phyloP scores from a whole-genome alignment of 23 tunicate genomes.

The Halocynthia aurantium region DNA sequence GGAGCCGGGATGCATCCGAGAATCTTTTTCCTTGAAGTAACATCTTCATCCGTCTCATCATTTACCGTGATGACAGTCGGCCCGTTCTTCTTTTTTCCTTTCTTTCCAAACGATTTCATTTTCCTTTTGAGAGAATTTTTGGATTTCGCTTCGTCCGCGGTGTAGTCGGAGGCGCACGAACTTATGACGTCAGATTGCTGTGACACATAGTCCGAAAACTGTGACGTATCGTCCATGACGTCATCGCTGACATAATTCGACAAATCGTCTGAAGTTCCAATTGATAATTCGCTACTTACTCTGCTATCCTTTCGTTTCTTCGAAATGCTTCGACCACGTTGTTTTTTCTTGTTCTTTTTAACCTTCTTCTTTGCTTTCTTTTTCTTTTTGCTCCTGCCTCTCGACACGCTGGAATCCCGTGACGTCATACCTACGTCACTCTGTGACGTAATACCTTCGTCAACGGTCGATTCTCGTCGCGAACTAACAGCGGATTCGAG shows the following conservation, averaged over 20 bases:
- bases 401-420: conserved; percentile 1
- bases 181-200: neutral
- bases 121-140: neutral
- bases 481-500: conserved; percentile 13
- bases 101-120: neutral
- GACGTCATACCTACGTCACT: conserved; percentile 12
- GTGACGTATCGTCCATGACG: neutral
- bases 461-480: neutral
- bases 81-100: neutral
- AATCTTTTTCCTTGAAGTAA: neutral
- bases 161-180: neutral
- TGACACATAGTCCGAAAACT: conserved; percentile 7
- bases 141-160: neutral
- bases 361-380: neutral
- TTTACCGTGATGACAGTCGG: conserved; percentile 4
- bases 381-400: conserved; percentile 23
- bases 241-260: too few species aligned
- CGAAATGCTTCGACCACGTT: neutral
- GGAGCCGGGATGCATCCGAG: neutral
- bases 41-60: neutral
- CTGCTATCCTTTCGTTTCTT: neutral
- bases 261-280: neutral
- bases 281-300: neutral
- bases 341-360: neutral
- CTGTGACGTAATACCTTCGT: neutral